Evolutionary conservation across 2,888 invertebrate species (phyloP), one percentile per base, ranked within the genome.

Genomic region (Synergus gifuensis): DNA sequence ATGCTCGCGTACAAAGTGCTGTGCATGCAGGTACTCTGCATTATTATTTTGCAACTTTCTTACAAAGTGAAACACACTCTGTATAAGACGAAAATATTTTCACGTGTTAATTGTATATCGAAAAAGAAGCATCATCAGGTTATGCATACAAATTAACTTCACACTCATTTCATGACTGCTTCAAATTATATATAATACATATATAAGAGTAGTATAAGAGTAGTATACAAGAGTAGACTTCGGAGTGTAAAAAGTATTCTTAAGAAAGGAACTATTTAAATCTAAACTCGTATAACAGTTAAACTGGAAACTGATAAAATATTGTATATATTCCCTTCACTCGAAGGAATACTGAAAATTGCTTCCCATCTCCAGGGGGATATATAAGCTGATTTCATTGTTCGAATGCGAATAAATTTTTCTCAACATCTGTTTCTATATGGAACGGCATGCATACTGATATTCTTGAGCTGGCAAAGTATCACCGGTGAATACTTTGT

Each of bases 401-500:
- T 69, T 69, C 46, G 16, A 28, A 69, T 69, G 28, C 28, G 28
- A 69, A 69, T 69, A 69, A 28, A 69, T 49, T 69, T 49, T 69
- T 69, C 69, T 22, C 16, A 36, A 36, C 36, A 69, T 46, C 46
- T 28, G 46, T 69, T 49, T 36, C 49, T 69, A 14, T 69, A 14
- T 76, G 81, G 81, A 83, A 82, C 81, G 83, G 83, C 79, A 83
- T 82, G 82, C 79, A 62, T 62, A 49, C 69, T 69, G 78, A 73
- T 76, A 77, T 40, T 77, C 54, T 77, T 66, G 62, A 58, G 77
- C 76, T 76, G 54, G 69, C 66, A 78, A 77, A 78, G 76, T 81
- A 81, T 82, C 81, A 63, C 76, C 79, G 69, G 62, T 80, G 81
- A 82, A 84, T 84, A 83, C 83, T 82, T 81, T 62, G 83, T 84